A percentile compares a stretch with the other conserved stretches of the same genome.
These are phyloP conservation scores for Sesamia nonagrioides DNA, from an alignment of 1,140 invertebrate genomes.

Conservation along the genomic window DNA sequence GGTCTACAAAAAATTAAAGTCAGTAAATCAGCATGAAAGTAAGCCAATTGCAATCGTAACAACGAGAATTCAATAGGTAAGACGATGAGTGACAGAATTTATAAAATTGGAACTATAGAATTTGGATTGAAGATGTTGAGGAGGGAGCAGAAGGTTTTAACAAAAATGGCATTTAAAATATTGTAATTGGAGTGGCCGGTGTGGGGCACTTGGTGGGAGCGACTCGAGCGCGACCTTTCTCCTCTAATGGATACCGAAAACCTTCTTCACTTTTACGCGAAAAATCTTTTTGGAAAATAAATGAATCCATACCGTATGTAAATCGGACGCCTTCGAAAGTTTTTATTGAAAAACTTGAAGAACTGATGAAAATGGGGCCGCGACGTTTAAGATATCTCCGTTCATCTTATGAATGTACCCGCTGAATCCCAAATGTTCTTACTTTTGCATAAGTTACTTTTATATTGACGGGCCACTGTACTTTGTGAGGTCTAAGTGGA, in stretches of 20 bases:
- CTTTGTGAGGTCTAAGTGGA: slow-evolving; percentile 2
- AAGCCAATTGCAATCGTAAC: neutral
- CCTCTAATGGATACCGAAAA: slow-evolving; percentile 78
- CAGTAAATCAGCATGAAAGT: neutral
- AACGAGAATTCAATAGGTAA: neutral
- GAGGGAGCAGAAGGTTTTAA: slow-evolving; percentile 21
- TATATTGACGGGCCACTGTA: slow-evolving; percentile 21
- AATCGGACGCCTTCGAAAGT: slow-evolving; percentile 83
- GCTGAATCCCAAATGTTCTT: slow-evolving; percentile 64
- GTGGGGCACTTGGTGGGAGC: slow-evolving; percentile 50
- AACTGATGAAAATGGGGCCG: slow-evolving; percentile 81
- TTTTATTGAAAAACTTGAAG: slow-evolving; percentile 87
- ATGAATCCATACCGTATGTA: slow-evolving; percentile 84
- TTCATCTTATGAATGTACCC: slow-evolving; percentile 72
- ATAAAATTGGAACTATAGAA: slow-evolving; percentile 33
- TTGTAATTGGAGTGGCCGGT: slow-evolving; percentile 70
- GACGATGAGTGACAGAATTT: slow-evolving; percentile 6
- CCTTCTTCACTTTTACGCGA: slow-evolving; percentile 74
- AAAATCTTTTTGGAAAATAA: slow-evolving; percentile 81
- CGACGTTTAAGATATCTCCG: slow-evolving; percentile 73
- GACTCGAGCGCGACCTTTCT: slow-evolving; percentile 70
- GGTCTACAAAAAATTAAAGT: too few relatives aligned
- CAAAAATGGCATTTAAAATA: slow-evolving; percentile 61
- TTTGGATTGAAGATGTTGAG: neutral
- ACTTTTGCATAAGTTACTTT: slow-evolving; percentile 60